Conservation (phyloP, 2,888 invertebrate species). For the Microplitis deprimator region DNA sequence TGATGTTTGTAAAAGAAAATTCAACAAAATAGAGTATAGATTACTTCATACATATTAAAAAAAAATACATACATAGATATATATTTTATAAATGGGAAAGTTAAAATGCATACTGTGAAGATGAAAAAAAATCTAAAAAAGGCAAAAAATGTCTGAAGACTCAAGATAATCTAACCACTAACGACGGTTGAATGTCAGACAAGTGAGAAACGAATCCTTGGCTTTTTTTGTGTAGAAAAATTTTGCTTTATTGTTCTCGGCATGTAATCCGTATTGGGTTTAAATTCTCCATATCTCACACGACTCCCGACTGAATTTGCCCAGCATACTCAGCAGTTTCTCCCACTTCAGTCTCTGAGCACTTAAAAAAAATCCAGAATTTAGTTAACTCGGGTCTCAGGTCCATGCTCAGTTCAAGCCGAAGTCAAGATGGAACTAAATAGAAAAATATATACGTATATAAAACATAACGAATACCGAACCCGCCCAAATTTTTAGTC, state of each 20-base stretch:
- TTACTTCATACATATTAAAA: too few relatives aligned
- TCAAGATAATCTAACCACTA: constrained; percentile 5
- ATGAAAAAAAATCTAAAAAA: background rate
- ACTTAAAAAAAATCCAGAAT: too few relatives aligned
- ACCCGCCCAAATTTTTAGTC: constrained; percentile 29
- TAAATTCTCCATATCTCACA: too few relatives aligned
- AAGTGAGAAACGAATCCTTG: constrained; percentile 19
- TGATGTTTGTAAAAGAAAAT: too few relatives aligned
- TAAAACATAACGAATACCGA: background rate
- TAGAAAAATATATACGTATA: background rate
- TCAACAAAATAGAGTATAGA: too few relatives aligned
- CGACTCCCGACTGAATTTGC: too few relatives aligned
- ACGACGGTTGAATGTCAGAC: constrained; percentile 15
- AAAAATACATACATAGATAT: constrained; percentile 5
- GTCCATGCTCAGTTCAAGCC: background rate
- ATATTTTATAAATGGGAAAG: background rate
- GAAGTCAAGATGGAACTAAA: background rate
- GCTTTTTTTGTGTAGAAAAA: constrained; percentile 19
- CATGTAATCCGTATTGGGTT: constrained; percentile 2
- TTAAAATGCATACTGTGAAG: background rate
- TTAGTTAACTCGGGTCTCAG: too few relatives aligned
- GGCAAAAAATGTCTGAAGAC: background rate
- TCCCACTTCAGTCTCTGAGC: too few relatives aligned
- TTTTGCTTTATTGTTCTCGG: constrained; percentile 24
- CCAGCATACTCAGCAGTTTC: too few relatives aligned